Percentiles rank a stretch among this genome's conserved stretches.
phyloP scores from a whole-genome alignment of 1,140 invertebrate species.

The Halyomorpha halys region DNA sequence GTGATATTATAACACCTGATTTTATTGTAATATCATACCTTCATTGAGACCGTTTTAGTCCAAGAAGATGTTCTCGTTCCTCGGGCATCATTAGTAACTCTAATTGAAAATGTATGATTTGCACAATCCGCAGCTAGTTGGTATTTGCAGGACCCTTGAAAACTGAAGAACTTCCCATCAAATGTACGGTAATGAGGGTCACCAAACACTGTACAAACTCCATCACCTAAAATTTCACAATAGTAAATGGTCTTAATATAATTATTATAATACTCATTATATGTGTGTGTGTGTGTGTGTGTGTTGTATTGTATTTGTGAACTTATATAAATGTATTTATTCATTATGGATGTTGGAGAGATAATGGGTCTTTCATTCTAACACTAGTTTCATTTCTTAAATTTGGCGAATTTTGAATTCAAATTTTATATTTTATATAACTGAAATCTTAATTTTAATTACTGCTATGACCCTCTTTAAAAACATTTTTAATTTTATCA shows the following conservation, averaged over 20 bases:
- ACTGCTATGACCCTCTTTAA: too few species aligned
- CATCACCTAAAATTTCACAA: slow-evolving; percentile 50
- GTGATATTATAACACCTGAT: background rate
- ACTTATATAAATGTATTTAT: too few species aligned
- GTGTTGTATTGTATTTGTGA: too few species aligned
- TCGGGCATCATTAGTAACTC: slow-evolving; percentile 77
- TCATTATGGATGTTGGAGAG: too few species aligned
- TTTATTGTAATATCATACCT: slow-evolving; percentile 37
- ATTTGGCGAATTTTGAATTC: too few species aligned
- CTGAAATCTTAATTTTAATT: too few species aligned
- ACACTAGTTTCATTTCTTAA: too few species aligned
- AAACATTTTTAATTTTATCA: too few species aligned
- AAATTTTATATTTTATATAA: too few species aligned
- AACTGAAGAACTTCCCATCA: slow-evolving; percentile 82
- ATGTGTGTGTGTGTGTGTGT: too few species aligned
- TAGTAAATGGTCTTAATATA: background rate
- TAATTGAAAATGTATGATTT: slow-evolving; percentile 68
- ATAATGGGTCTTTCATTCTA: too few species aligned
- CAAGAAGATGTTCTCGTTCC: slow-evolving; percentile 67
- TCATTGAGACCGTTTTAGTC: slow-evolving; percentile 77
- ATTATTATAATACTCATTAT: too few species aligned
- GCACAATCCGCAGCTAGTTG: slow-evolving; percentile 70
- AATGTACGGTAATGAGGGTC: slow-evolving; percentile 90
- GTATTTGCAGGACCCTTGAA: slow-evolving; percentile 87
- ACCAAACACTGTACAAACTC: slow-evolving; percentile 83